phyloP scores from a whole-genome alignment of 2,797 vertebrate species.

The Agapornis canus region DNA sequence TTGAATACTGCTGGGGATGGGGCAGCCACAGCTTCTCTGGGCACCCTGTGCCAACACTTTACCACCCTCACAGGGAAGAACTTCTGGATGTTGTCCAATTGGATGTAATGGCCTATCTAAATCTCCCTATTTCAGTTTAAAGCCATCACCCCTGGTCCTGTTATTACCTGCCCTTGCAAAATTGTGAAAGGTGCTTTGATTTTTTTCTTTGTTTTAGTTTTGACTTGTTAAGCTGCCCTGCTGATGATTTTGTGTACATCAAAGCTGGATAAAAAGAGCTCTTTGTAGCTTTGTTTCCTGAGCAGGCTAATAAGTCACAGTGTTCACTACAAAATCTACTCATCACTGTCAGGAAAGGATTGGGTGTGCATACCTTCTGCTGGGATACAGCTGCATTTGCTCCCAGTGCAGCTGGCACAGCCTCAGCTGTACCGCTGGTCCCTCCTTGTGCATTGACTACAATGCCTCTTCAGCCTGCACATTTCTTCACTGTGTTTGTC shows the following conservation, averaged over 20 bases:
- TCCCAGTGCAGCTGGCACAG: background rate
- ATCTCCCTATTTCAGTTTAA: background rate
- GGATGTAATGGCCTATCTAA: background rate
- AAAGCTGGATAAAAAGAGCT: background rate
- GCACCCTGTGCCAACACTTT: background rate
- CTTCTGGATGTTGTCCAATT: background rate
- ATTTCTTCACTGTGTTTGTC: background rate
- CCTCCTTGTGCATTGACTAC: fast-evolving
- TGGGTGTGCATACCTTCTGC: fast-evolving
- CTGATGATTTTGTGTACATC: background rate
- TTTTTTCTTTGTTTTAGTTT: background rate
- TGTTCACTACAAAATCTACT: fast-evolving
- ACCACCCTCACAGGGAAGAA: background rate
- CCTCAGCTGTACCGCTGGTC: fast-evolving
- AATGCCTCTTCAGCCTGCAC: fast-evolving
- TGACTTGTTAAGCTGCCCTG: background rate
- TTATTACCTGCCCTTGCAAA: background rate
- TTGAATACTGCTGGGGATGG: no score
- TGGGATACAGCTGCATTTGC: background rate
- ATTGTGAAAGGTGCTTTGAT: background rate
- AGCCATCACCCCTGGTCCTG: background rate
- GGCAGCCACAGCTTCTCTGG: background rate
- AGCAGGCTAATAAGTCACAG: fast-evolving
- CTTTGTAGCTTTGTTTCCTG: background rate
- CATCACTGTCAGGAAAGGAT: background rate